Conservation (phyloP, 23 tunicate species). For the Diplosoma virens region DNA sequence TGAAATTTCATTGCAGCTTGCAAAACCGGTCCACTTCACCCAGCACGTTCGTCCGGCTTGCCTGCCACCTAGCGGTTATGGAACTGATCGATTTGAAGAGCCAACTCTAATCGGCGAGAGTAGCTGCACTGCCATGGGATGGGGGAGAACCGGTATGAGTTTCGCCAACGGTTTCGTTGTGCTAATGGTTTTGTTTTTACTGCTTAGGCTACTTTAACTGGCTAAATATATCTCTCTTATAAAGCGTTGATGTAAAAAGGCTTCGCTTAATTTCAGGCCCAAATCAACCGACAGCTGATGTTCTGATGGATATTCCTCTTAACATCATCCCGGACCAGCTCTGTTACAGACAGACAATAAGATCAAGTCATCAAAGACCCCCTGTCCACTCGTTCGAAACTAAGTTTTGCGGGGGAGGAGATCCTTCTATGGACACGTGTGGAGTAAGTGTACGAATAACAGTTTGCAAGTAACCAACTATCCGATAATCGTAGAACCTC, state of each 20-base stretch:
- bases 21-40: conserved; percentile 3
- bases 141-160: conserved; percentile 68
- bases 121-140: conserved; percentile 60
- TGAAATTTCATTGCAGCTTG: not conserved
- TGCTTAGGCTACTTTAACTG: no score
- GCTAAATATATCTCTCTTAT: no score
- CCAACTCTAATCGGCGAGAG: conserved; percentile 59
- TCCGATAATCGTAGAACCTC: no score
- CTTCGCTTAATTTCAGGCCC: no score
- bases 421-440: conserved; percentile 40
- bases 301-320: not conserved
- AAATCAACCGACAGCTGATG: no score
- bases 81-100: conserved; percentile 50
- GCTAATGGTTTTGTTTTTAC: no score
- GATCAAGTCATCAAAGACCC: not conserved
- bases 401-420: conserved; percentile 68
- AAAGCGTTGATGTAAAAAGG: no score
- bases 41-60: conserved; percentile 4
- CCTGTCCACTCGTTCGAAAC: conserved; percentile 9
- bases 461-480: no score
- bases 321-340: not conserved
- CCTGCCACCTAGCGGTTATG: conserved; percentile 29
- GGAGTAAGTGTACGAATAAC: no score
- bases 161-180: no score
- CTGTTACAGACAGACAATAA: not conserved